Evolutionary conservation across 2,888 invertebrate genomes (phyloP).

Genomic region (Heterodera filipjevi): DNA sequence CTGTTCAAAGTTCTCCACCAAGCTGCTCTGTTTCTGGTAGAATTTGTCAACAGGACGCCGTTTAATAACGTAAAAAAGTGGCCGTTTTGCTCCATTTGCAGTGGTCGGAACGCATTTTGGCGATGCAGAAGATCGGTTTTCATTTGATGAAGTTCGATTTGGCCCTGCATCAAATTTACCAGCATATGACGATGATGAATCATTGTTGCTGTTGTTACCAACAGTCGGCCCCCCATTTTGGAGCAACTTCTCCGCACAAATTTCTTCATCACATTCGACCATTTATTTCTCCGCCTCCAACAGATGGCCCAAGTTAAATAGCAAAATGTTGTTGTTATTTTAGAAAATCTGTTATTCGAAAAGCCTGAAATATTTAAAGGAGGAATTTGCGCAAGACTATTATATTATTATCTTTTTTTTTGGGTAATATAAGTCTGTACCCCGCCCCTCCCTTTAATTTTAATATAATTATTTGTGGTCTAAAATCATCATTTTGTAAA

Average conservation of each 20-base stretch:
- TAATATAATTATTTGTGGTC: no score
- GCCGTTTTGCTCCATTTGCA: not conserved
- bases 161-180: not conserved
- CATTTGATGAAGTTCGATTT: not conserved
- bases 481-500: no score
- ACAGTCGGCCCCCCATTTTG: not conserved
- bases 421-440: no score
- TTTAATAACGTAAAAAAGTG: constrained; percentile 6
- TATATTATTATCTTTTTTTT: no score
- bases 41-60: constrained; percentile 50
- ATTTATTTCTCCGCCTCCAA: not conserved
- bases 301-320: not conserved
- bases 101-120: not conserved
- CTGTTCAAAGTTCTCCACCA: constrained; percentile 61
- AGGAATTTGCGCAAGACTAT: no score
- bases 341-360: not conserved
- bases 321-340: not conserved
- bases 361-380: no score
- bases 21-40: constrained; percentile 61
- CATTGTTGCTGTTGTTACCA: not conserved
- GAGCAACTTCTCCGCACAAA: not conserved
- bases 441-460: no score
- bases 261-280: not conserved
- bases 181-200: not conserved
- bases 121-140: not conserved